Evolutionary conservation across 2,888 invertebrate genomes (phyloP).

Genomic region (Diarsia mendica): DNA sequence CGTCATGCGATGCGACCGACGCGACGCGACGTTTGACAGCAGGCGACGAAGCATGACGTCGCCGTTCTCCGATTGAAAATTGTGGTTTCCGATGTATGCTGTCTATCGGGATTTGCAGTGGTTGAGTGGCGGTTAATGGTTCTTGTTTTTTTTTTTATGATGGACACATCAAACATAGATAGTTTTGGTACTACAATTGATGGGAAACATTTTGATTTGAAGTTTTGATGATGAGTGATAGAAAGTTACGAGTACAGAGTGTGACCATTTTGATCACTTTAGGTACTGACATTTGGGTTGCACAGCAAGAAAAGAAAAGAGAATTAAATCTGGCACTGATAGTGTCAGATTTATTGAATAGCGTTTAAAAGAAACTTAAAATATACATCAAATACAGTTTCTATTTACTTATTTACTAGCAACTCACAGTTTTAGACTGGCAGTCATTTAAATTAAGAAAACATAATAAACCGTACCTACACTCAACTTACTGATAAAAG

Average conservation of each 20-base stretch:
- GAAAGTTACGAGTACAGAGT: background rate
- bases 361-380: no score
- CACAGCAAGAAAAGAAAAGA: no score
- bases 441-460: no score
- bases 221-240: background rate
- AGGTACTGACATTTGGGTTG: background rate
- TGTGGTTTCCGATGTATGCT: conserved; percentile 54
- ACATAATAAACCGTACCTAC: background rate
- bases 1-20: conserved; percentile 46
- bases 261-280: background rate
- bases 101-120: conserved; percentile 9
- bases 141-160: conserved; percentile 13
- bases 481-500: background rate
- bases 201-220: background rate
- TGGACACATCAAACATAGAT: background rate
- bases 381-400: background rate
- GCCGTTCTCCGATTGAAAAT: conserved; percentile 61
- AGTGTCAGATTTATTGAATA: no score
- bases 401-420: no score
- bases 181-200: background rate
- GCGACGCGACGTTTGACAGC: conserved; percentile 52
- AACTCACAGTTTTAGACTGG: no score
- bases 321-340: no score
- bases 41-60: conserved; percentile 42
- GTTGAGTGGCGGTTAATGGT: conserved; percentile 2